Conservation (phyloP, 2,113 vertebrate genomes). For the Festucalex cinctus region DNA sequence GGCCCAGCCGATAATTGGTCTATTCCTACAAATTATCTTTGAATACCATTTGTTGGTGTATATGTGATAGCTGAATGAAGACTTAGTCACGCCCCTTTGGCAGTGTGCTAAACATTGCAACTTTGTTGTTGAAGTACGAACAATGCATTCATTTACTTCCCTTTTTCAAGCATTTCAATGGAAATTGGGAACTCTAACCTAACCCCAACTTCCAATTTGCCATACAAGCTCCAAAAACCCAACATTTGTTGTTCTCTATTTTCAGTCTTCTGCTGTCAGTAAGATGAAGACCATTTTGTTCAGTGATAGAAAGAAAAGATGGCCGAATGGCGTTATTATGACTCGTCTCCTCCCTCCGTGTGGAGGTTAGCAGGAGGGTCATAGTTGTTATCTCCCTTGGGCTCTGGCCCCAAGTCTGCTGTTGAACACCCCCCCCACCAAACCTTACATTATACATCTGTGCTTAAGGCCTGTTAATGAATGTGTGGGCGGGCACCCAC, state of each 20-base stretch:
- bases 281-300: background rate
- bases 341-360: conserved; percentile 19
- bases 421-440: conserved; percentile 27
- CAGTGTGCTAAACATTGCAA: too few species aligned
- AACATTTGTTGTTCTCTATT: too few species aligned
- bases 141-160: too few species aligned
- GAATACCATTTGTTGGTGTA: too few species aligned
- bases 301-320: conserved; percentile 3
- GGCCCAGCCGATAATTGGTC: too few species aligned
- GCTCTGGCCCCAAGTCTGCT: conserved; percentile 48
- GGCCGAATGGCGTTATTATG: conserved; percentile 29
- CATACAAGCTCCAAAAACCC: too few species aligned
- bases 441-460: conserved; percentile 6
- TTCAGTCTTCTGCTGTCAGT: background rate
- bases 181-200: too few species aligned
- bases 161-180: too few species aligned
- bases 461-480: conserved; percentile 43
- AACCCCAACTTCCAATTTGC: too few species aligned
- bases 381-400: conserved; percentile 28
- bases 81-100: too few species aligned
- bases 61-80: too few species aligned
- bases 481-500: conserved; percentile 16
- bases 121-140: background rate
- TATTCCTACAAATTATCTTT: too few species aligned
- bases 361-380: conserved; percentile 6